phyloP scores from a whole-genome alignment of 2,113 vertebrate species.

The Athene cunicularia region DNA sequence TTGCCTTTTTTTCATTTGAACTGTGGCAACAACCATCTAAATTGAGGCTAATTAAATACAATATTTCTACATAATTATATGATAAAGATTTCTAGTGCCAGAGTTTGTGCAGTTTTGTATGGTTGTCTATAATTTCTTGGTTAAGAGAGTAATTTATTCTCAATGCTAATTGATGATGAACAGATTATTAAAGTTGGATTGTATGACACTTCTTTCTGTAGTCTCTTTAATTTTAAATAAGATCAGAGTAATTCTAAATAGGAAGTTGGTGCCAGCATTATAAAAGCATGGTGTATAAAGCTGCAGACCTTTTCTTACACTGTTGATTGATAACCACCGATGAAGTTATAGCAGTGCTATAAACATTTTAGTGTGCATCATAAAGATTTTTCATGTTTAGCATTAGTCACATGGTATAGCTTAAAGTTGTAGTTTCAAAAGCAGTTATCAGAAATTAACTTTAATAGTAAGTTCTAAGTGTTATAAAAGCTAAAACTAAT shows the following conservation, averaged over 20 bases:
- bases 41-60: slow-evolving; percentile 36
- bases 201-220: background rate
- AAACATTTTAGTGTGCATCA: slow-evolving; percentile 49
- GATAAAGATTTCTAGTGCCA: slow-evolving; percentile 26
- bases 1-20: slow-evolving; percentile 9
- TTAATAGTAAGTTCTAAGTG: slow-evolving; percentile 44
- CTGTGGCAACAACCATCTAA: background rate
- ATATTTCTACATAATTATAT: slow-evolving; percentile 50
- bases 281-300: slow-evolving; percentile 42
- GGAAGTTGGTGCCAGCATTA: background rate
- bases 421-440: slow-evolving; percentile 47
- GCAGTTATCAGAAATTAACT: slow-evolving; percentile 58
- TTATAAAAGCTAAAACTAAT: slow-evolving; percentile 64
- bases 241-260: slow-evolving; percentile 11
- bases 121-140: slow-evolving; percentile 62
- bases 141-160: slow-evolving; percentile 67
- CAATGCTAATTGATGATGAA: slow-evolving; percentile 53
- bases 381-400: slow-evolving; percentile 39
- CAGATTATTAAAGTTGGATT: slow-evolving; percentile 45
- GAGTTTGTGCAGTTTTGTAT: background rate
- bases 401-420: background rate
- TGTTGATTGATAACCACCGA: slow-evolving; percentile 55
- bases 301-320: background rate
- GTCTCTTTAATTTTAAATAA: slow-evolving; percentile 15
- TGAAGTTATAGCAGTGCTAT: slow-evolving; percentile 33